Percentiles rank a stretch among this genome's conserved stretches.
phyloP scores from a whole-genome alignment of 2,888 invertebrate species.

The Campoplex nolae region DNA sequence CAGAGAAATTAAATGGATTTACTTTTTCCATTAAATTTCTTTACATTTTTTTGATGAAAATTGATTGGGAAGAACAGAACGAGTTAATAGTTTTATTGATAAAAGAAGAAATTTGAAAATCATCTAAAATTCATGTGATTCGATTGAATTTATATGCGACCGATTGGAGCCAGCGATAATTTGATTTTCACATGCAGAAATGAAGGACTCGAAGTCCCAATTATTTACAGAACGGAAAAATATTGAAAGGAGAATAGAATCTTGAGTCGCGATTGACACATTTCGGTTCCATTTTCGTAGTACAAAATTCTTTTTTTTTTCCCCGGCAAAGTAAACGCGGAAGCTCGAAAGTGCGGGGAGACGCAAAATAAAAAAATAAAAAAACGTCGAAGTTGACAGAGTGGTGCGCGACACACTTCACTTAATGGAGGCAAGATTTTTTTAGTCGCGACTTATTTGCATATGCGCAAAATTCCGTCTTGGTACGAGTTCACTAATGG shows the following conservation, averaged over 20 bases:
- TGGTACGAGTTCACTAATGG: slow-evolving; percentile 40
- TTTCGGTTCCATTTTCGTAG: background rate
- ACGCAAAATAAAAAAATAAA: background rate
- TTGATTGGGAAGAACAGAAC: background rate
- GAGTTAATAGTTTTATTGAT: background rate
- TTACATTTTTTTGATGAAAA: background rate
- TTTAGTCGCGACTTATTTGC: slow-evolving; percentile 13
- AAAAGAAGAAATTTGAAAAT: background rate
- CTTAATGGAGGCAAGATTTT: slow-evolving; percentile 30
- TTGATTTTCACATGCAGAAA: background rate
- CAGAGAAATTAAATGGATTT: background rate
- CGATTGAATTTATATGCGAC: too few species aligned
- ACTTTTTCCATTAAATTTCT: background rate
- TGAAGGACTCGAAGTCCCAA: background rate
- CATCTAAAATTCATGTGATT: too few species aligned
- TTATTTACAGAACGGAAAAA: too few species aligned
- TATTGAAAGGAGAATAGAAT: background rate
- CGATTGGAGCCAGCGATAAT: too few species aligned
- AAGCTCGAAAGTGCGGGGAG: background rate
- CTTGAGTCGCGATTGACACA: background rate
- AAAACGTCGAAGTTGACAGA: slow-evolving; percentile 19
- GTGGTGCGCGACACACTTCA: slow-evolving; percentile 14
- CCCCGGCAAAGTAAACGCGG: background rate
- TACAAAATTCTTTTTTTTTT: background rate
- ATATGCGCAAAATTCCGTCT: slow-evolving; percentile 5